A percentile compares a stretch with the other conserved stretches of the same genome.
phyloP scores from a whole-genome alignment of 2,797 vertebrate species.

The Aplochiton taeniatus region DNA sequence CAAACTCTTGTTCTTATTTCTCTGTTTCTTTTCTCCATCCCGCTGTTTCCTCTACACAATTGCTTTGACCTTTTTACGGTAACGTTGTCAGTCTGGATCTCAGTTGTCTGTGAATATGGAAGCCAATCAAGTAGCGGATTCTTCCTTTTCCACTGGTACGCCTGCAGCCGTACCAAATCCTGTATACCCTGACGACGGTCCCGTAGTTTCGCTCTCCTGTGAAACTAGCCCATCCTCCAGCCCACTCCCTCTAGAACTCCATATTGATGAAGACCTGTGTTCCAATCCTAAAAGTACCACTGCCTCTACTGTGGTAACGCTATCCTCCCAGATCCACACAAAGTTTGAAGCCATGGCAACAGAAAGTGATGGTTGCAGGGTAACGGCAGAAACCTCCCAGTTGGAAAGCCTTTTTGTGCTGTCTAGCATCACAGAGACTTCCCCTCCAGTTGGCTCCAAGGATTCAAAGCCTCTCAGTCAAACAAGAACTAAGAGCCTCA shows the following conservation, averaged over 20 bases:
- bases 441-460: neutral
- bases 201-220: slow-evolving; percentile 22
- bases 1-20: slow-evolving; percentile 45
- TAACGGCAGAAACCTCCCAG: slow-evolving; percentile 43
- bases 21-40: slow-evolving; percentile 53
- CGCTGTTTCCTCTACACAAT: slow-evolving; percentile 31
- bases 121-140: slow-evolving; percentile 43
- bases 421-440: slow-evolving; percentile 27
- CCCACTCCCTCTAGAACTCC: slow-evolving; percentile 59
- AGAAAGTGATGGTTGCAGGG: slow-evolving; percentile 27
- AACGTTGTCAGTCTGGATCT: slow-evolving; percentile 81
- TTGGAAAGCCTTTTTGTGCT: slow-evolving; percentile 31
- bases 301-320: slow-evolving; percentile 18
- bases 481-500: slow-evolving; percentile 17
- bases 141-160: slow-evolving; percentile 24
- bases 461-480: slow-evolving; percentile 19
- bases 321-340: slow-evolving; percentile 41
- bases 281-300: slow-evolving; percentile 23
- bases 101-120: slow-evolving; percentile 79
- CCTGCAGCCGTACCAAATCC: neutral
- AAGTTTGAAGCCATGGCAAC: slow-evolving; percentile 13
- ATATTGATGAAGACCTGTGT: slow-evolving; percentile 67
- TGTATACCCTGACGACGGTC: too few relatives aligned
- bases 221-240: slow-evolving; percentile 35
- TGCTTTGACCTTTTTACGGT: slow-evolving; percentile 24